phyloP scores from a whole-genome alignment of 2,797 vertebrate species.

The Jordanella pulchra region DNA sequence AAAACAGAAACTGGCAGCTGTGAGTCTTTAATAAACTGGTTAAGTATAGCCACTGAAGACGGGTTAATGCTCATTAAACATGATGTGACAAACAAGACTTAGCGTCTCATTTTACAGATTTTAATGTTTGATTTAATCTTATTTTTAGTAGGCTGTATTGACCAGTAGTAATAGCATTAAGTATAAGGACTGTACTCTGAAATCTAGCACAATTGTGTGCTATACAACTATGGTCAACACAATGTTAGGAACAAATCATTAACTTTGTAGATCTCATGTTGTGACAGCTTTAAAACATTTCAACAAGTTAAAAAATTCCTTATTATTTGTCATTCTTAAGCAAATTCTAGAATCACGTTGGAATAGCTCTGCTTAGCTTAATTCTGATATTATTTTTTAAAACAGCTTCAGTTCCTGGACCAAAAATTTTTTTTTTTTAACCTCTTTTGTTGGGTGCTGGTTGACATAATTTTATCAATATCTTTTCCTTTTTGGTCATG shows the following conservation, averaged over 20 bases:
- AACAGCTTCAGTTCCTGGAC: too few species aligned
- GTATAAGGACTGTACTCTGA: background rate
- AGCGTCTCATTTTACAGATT: background rate
- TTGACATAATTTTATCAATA: too few species aligned
- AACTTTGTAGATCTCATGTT: constrained; percentile 10
- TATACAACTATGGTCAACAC: background rate
- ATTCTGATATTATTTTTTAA: too few species aligned
- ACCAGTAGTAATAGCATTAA: background rate
- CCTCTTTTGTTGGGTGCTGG: too few species aligned
- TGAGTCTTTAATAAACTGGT: background rate
- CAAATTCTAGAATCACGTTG: too few species aligned
- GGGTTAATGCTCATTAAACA: background rate
- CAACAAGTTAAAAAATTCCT: background rate
- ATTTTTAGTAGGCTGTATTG: background rate
- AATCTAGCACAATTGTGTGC: background rate
- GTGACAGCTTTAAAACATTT: constrained; percentile 52
- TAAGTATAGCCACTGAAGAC: background rate
- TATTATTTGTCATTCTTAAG: background rate
- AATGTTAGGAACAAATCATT: constrained; percentile 26
- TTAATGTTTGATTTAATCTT: too few species aligned
- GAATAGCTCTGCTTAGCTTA: too few species aligned
- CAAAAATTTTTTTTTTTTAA: too few species aligned
- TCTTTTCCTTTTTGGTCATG: too few species aligned
- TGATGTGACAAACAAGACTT: background rate
- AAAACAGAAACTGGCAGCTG: background rate